phyloP scores from a whole-genome alignment of 2,797 vertebrate genomes.

The Liparis tanakae region DNA sequence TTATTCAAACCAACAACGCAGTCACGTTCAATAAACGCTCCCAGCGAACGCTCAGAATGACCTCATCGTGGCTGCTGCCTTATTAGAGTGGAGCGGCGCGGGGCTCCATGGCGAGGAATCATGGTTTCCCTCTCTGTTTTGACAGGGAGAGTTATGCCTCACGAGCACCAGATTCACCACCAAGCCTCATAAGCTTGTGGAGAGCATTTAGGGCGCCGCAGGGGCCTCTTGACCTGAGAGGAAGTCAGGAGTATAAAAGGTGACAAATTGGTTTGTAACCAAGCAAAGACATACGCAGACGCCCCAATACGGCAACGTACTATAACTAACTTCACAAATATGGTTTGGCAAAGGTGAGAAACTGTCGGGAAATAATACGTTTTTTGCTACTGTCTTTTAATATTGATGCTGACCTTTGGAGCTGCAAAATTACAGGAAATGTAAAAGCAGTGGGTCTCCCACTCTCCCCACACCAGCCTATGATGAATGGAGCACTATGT shows the following conservation, averaged over 20 bases:
- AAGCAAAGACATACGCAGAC: conserved; percentile 71
- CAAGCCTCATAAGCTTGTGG: conserved; percentile 69
- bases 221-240: conserved; percentile 77
- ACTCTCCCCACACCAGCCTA: conserved; percentile 85
- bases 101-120: conserved; percentile 56
- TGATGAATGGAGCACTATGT: conserved; percentile 98
- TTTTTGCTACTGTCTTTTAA: conserved; percentile 78
- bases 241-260: conserved; percentile 73
- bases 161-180: conserved; percentile 76
- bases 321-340: conserved; percentile 59
- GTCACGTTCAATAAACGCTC: conserved; percentile 46
- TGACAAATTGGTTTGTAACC: conserved; percentile 76
- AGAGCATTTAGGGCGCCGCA: conserved; percentile 73
- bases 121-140: conserved; percentile 68
- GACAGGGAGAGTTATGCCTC: conserved; percentile 77
- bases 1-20: conserved; percentile 43
- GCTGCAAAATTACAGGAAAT: conserved; percentile 90
- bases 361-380: conserved; percentile 91
- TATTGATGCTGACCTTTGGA: conserved; percentile 90
- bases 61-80: conserved; percentile 57
- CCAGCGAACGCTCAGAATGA: conserved; percentile 42
- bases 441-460: conserved; percentile 86
- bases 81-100: conserved; percentile 51
- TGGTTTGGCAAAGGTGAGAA: conserved; percentile 46
- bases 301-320: conserved; percentile 43